phyloP scores from a whole-genome alignment of 1,140 invertebrate genomes.

The Batillaria attramentaria region DNA sequence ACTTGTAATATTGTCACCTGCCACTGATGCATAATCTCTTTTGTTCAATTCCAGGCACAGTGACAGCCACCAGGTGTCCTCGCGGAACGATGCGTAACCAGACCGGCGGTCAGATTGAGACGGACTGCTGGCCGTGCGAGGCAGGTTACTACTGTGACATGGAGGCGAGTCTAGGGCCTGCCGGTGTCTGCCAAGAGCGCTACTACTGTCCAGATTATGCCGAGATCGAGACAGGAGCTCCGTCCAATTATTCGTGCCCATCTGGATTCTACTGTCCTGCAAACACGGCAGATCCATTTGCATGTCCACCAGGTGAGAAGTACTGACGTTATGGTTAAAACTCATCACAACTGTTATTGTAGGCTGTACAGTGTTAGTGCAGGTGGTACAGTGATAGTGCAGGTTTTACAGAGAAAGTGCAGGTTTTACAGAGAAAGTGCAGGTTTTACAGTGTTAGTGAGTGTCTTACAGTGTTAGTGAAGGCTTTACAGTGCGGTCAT shows the following conservation, averaged over 20 bases:
- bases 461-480: too few relatives aligned
- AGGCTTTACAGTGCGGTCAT: too few relatives aligned
- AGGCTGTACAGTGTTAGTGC: too few relatives aligned
- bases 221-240: constrained; percentile 51
- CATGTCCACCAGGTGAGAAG: constrained; percentile 56
- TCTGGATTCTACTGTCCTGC: constrained; percentile 59
- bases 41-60: constrained; percentile 45
- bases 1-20: too few relatives aligned
- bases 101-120: constrained; percentile 42
- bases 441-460: too few relatives aligned
- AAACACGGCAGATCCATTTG: constrained; percentile 50
- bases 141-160: constrained; percentile 61
- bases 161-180: constrained; percentile 42
- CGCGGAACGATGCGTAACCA: constrained; percentile 58
- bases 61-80: constrained; percentile 51
- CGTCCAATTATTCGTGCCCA: constrained; percentile 58
- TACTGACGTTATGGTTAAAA: neutral
- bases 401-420: too few relatives aligned
- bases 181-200: constrained; percentile 56
- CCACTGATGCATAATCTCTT: too few relatives aligned
- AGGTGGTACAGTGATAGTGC: too few relatives aligned
- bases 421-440: too few relatives aligned
- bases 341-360: neutral
- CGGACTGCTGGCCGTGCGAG: constrained; percentile 61
- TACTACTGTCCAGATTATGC: constrained; percentile 64